Base-by-base conservation (phyloP, 2,113 vertebrate genomes). In the Maylandia zebra region DNA sequence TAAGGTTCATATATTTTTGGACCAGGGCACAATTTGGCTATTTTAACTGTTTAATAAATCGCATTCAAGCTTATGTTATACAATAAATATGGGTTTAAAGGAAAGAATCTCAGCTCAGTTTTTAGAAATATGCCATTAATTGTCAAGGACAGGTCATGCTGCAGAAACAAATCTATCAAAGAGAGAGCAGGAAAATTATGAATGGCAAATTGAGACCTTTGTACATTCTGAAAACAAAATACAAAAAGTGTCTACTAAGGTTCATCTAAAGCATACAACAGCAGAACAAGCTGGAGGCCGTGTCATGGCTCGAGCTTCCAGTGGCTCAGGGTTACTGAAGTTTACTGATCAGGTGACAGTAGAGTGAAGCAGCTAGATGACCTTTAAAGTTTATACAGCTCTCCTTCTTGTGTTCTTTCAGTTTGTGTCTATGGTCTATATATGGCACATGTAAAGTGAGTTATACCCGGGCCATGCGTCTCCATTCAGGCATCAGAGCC, bases 401-500 rank as follows among this genome's bases (percentile, higher is more conserved):
- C 24, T 76, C 69, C 41, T 19, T 30, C 24, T 45, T 74, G 22
- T 74, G 22, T 30, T 45, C 22, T 76, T 30, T 38, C 27, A 43
- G 3, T 34, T 16, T 24, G 48, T 22, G 66, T 82, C 19, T 66
- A 4, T 69, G 2, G 22, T 83, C n/a, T 56, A 22, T 82, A 11
- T 3, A 12, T 34, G 22, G 19, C 8, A 53, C 38, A 52, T 53
- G 55, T 59, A 9, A 10, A 30, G 53, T 52, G 83, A 56, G 57
- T 24, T 12, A 36, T 97, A 99, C 99, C 98, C 98, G 95, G 57
- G 98, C 98, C 98, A 99, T 98, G 89, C 97, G 97, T 92, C 98
- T 99, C 98, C 98, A 99, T 90, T 99, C 98, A 8, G 98, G 99
- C 95, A 98, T 95, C 93, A 99, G 95, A 48, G 98, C 97, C 92